Evolutionary conservation across 2,113 vertebrate species (phyloP).

Genomic region (Oenanthe oenanthe): DNA sequence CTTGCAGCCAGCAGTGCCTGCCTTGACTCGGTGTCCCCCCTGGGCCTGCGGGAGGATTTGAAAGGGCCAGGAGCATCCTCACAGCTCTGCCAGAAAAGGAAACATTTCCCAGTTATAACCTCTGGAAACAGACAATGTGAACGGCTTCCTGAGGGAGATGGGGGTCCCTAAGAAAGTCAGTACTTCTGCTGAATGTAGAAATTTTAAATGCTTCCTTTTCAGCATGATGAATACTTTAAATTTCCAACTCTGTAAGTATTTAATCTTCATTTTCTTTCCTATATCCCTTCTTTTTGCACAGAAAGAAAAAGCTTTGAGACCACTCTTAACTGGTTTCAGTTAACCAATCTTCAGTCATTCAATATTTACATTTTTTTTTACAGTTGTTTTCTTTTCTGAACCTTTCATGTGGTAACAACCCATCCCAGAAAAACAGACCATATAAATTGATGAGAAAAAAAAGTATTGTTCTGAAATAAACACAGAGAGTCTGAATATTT

Average conservation of each 20-base stretch:
- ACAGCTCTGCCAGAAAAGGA: background rate
- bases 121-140: background rate
- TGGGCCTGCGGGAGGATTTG: background rate
- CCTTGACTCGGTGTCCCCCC: background rate
- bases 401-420: background rate
- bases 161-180: background rate
- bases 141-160: background rate
- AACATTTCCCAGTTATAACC: background rate
- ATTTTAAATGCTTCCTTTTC: background rate
- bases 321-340: background rate
- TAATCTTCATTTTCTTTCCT: background rate
- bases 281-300: background rate
- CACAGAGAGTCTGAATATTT: background rate
- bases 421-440: background rate
- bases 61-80: background rate
- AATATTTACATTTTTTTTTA: background rate
- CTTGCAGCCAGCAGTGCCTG: rapidly evolving
- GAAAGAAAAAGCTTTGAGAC: background rate
- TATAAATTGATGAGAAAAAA: background rate
- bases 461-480: background rate
- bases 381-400: background rate
- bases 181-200: background rate
- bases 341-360: background rate
- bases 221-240: background rate
- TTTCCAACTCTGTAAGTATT: background rate